Conservation (phyloP, 2,113 vertebrate genomes). For the Laticauda laticaudata region DNA sequence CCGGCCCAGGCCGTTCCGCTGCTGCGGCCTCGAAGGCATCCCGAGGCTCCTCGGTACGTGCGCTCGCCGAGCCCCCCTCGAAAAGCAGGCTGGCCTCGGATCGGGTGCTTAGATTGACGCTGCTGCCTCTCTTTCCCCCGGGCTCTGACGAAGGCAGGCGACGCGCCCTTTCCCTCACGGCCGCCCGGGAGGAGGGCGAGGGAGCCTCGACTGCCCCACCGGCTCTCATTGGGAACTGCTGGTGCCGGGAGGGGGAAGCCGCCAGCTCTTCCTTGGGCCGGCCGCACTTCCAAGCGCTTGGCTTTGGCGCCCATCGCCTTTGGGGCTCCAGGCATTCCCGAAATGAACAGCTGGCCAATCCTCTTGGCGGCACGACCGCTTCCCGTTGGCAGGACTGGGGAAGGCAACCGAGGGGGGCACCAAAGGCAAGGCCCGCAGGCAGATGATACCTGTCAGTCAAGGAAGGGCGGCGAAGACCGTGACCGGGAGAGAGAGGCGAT, state of each 20-base stretch:
- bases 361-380: background rate
- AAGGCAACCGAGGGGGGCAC: background rate
- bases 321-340: background rate
- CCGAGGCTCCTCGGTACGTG: background rate
- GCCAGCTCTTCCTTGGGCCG: background rate
- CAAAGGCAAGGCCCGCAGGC: background rate
- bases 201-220: background rate
- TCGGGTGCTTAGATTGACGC: background rate
- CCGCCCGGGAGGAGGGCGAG: background rate
- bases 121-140: background rate
- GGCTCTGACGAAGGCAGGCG: background rate
- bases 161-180: background rate
- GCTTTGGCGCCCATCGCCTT: background rate
- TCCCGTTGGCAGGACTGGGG: background rate
- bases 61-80: background rate
- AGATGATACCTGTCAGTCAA: background rate
- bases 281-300: background rate
- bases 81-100: background rate
- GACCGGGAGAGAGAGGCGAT: background rate
- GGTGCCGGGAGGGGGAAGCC: background rate
- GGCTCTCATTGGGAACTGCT: background rate
- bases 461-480: background rate
- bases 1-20: too few relatives aligned
- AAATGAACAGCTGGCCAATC: background rate
- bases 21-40: background rate